Percentiles rank a stretch among this genome's conserved stretches.
These are phyloP conservation scores for Alsophila aescularia DNA, from an alignment of 2,888 invertebrate genomes.

Conservation along the genomic window DNA sequence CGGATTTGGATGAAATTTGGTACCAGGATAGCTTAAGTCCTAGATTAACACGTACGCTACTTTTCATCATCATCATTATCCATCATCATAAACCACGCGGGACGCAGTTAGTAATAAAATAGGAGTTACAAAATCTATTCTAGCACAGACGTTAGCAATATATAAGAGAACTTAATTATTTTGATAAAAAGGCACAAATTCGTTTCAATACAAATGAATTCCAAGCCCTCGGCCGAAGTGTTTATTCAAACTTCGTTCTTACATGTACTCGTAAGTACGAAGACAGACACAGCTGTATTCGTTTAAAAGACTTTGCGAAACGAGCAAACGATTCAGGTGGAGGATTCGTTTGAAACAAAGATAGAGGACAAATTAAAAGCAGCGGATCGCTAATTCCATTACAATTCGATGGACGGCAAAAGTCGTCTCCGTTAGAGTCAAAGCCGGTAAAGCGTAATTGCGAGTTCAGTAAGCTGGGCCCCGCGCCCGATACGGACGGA, in stretches of 20 bases:
- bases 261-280: not conserved
- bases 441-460: conserved; percentile 84
- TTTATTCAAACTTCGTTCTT: not conserved
- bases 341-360: conserved; percentile 73
- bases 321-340: conserved; percentile 51
- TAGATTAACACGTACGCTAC: too few species aligned
- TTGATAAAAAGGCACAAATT: conserved; percentile 8
- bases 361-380: conserved; percentile 79
- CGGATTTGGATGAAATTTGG: too few species aligned
- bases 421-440: conserved; percentile 78
- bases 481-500: conserved; percentile 80
- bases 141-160: too few species aligned
- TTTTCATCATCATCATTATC: too few species aligned
- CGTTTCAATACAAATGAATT: conserved; percentile 39
- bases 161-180: not conserved
- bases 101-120: too few species aligned
- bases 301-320: conserved; percentile 40
- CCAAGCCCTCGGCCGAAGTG: conserved; percentile 14
- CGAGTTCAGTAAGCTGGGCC: conserved; percentile 83
- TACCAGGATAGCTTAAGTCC: too few species aligned
- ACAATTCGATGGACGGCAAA: conserved; percentile 83
- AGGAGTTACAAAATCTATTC: not conserved
- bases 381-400: conserved; percentile 82
- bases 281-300: conserved; percentile 33
- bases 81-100: too few species aligned